Base-by-base conservation (phyloP, 2,797 vertebrate species). In the Sebastes diaconus region DNA sequence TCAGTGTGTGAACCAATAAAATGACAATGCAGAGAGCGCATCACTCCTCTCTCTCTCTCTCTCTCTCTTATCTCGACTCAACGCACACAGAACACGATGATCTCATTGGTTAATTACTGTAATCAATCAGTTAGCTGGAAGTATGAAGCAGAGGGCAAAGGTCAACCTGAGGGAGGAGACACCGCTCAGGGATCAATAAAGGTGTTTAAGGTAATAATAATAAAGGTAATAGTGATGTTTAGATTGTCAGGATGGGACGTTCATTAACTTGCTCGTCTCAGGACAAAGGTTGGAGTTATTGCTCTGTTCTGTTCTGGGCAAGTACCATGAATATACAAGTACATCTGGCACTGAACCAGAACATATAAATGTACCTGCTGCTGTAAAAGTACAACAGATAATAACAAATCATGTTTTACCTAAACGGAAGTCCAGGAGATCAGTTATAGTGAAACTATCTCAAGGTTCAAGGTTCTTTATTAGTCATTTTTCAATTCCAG, bases 1-100 rank as follows among this genome's bases (percentile, higher is more conserved):
- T 93, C 90, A 90, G 87, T 94, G 92, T 93, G 88, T 94, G 90
- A 90, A 95, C 83, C 85, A 95, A 95, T 95, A 95, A 95, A 94
- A 82, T 65, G 46, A 84, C 75, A 84, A 83, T 77, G 87, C 73
- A 73, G 77, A 86, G 78, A 54, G 29, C 27, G 12, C 14, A 30
- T 61, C 8, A 8, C n/a, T 22, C 4, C 52, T n/a, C 52, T 54
- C 50, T 54, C 50, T 52, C 42, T 46, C 42, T 46, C 39, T 50
- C 46, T 50, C 34, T 34, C 10, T 36, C 34, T 36, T 50, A 52
- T 52, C 46, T 52, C 18, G 7, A 9, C 46, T 52, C 46, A 42
- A 42, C 14, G 3, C 0, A 8, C 46, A 52, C 18, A 20, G 46
- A 4, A 52, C 46, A 52, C 8, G 2, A n/a, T 52, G 39, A 72